These are phyloP conservation scores for Tyria jacobaeae DNA, from an alignment of 2,888 invertebrate species.

Conservation along the genomic window DNA sequence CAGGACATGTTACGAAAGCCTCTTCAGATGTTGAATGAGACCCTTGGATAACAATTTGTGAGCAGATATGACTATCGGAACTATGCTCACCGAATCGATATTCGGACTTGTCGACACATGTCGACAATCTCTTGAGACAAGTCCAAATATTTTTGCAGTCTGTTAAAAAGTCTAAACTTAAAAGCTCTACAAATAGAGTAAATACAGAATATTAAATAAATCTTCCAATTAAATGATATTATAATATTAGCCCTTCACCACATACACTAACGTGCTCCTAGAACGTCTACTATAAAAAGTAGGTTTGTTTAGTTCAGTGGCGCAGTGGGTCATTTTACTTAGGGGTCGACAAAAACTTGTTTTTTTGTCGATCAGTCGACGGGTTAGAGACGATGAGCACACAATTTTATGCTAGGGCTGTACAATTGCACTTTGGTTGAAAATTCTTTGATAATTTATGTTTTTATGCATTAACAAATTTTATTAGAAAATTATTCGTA, in stretches of 20 bases:
- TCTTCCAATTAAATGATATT: background rate
- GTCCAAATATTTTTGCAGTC: too few species aligned
- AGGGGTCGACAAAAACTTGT: conserved; percentile 46
- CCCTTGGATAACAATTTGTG: too few species aligned
- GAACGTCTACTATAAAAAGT: conserved; percentile 16
- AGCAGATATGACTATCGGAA: too few species aligned
- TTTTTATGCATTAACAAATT: background rate
- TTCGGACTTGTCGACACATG: too few species aligned
- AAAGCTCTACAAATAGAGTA: too few species aligned
- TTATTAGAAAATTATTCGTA: background rate
- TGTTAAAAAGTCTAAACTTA: too few species aligned
- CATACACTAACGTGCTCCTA: conserved; percentile 1
- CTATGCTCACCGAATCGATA: too few species aligned
- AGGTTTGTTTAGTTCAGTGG: conserved; percentile 31
- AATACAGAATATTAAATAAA: too few species aligned
- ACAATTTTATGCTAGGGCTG: conserved; percentile 37
- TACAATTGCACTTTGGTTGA: conserved; percentile 1
- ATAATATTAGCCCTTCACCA: background rate
- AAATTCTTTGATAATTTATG: too few species aligned
- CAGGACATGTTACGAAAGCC: too few species aligned
- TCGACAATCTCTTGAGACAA: too few species aligned
- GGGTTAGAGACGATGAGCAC: conserved; percentile 44
- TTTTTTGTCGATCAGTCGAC: conserved; percentile 33
- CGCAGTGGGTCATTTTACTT: conserved; percentile 52
- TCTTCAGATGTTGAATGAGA: too few species aligned